phyloP scores from a whole-genome alignment of 1,140 invertebrate genomes.

The Pseudomyrmex dendroicus region DNA sequence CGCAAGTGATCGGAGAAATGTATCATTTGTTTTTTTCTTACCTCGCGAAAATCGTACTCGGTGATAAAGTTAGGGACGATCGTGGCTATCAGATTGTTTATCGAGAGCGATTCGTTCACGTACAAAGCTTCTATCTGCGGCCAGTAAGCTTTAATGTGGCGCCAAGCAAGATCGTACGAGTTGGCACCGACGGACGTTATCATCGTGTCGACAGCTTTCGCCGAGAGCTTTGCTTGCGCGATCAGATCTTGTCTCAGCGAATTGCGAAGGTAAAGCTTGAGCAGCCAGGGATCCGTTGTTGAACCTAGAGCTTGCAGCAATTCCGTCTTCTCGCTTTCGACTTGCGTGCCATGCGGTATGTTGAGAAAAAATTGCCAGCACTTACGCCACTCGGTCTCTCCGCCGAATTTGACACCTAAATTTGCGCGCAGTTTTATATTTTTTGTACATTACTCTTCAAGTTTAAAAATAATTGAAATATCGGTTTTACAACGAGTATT shows the following conservation, averaged over 20 bases:
- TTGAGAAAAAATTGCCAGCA: conserved; percentile 90
- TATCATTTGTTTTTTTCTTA: conserved; percentile 74
- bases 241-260: conserved; percentile 89
- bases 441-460: not conserved
- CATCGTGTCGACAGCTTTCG: conserved; percentile 89
- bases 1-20: not conserved
- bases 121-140: conserved; percentile 87
- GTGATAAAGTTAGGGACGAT: conserved; percentile 88
- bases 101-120: conserved; percentile 89
- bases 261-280: conserved; percentile 89
- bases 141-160: conserved; percentile 92
- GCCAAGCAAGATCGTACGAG: conserved; percentile 91
- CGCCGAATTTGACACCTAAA: conserved; percentile 87
- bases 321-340: conserved; percentile 89
- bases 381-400: conserved; percentile 90
- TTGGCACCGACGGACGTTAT: conserved; percentile 90
- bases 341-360: conserved; percentile 80
- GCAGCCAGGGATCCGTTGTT: conserved; percentile 89
- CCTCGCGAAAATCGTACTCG: conserved; percentile 90
- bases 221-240: conserved; percentile 75
- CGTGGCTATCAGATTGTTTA: conserved; percentile 89
- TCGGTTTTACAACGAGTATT: conserved; percentile 1
- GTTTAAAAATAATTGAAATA: not conserved
- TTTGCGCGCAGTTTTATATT: not conserved
- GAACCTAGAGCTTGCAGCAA: conserved; percentile 90